Evolutionary conservation across 2,888 invertebrate species (phyloP), one percentile per base, ranked within the genome.

Genomic region (Andrena bucephala): DNA sequence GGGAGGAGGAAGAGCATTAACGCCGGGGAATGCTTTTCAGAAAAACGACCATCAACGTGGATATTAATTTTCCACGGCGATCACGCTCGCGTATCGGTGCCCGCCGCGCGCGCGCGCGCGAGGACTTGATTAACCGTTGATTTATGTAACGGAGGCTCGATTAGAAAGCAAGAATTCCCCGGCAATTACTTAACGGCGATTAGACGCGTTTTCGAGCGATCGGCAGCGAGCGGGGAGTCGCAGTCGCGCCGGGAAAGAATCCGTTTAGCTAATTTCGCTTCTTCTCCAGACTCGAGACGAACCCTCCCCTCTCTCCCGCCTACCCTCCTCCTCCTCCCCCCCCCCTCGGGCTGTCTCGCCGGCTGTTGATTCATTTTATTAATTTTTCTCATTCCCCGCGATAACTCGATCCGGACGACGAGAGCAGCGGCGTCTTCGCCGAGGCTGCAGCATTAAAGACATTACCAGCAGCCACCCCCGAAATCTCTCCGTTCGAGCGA

Each of bases 361-460:
- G 90, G 83, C 90, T 90, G 91, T 91, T 93, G 92, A 92, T 93
- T 92, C 91, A 92, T 93, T 92, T 92, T 91, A 93, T 93, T 93
- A 93, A 93, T 93, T 93, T 93, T 90, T 91, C 90, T 89, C 85
- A 86, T 90, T 90, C 88, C 86, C 77, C 86, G 89, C 84, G 90
- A 92, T 93, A 93, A 93, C 88, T 93, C 90, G 90, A 93, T 92
- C 91, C 87, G 82, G 70, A 82, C 42, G 85, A 80, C 84, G 87
- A 84, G 72, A 85, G 74, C 82, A 87, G 76, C 78, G 81, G 78
- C 81, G 71, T 81, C 84, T 80, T 89, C 85, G 84, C 65, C 81
- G 73, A 71, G 57, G 57, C 73, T 78, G 86, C 79, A 68, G 77
- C 86, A 79, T 85, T 90, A 89, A 90, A 83, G 81, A 89, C 88